Evolutionary conservation across 2,113 vertebrate species (phyloP).

Genomic region (Malaclemys terrapin): DNA sequence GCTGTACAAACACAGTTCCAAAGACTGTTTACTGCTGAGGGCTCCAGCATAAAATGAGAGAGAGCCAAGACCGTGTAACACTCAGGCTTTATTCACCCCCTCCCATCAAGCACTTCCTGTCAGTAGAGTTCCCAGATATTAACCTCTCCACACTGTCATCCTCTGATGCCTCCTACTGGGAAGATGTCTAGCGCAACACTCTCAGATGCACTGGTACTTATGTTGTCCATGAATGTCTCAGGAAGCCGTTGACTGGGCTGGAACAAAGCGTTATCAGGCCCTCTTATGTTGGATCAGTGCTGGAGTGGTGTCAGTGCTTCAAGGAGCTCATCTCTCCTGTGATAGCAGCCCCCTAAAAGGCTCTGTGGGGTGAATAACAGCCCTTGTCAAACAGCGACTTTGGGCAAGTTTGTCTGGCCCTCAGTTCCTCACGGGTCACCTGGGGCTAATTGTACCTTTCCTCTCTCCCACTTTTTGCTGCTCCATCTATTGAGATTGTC

Average conservation of each 20-base stretch:
- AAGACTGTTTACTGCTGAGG: too few relatives aligned
- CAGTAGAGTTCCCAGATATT: too few relatives aligned
- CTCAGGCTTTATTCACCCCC: too few relatives aligned
- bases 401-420: not conserved
- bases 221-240: not conserved
- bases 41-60: too few relatives aligned
- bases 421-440: not conserved
- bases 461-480: not conserved
- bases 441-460: not conserved
- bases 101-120: too few relatives aligned
- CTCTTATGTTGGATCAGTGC: not conserved
- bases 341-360: not conserved
- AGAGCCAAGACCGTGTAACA: too few relatives aligned
- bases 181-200: too few relatives aligned
- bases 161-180: too few relatives aligned
- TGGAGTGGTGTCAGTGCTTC: not conserved
- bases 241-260: not conserved
- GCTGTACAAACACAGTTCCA: too few relatives aligned
- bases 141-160: too few relatives aligned
- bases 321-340: not conserved
- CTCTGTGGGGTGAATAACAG: not conserved
- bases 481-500: not conserved
- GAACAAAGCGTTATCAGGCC: not conserved
- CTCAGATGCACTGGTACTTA: too few relatives aligned
- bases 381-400: not conserved